Conservation (phyloP, 2,888 invertebrate species). For the Pammene aurita region DNA sequence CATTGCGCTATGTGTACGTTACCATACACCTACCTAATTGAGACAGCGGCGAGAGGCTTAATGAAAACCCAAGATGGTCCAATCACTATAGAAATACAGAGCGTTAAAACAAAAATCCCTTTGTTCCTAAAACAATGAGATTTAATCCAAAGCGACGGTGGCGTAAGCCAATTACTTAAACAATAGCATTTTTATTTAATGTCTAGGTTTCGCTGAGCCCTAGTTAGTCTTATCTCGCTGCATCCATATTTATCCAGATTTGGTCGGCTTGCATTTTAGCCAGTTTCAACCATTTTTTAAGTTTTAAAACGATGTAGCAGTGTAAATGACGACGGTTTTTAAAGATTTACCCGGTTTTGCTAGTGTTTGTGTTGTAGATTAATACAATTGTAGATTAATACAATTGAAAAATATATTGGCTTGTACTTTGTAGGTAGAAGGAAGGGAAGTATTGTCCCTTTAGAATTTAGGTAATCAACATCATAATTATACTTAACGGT, state of each 20-base stretch:
- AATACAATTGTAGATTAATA: no score
- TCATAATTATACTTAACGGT: no score
- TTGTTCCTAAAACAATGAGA: slow-evolving; percentile 24
- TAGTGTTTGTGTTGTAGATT: slow-evolving; percentile 13
- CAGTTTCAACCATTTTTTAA: slow-evolving; percentile 18
- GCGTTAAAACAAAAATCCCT: slow-evolving; percentile 10
- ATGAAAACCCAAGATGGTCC: slow-evolving; percentile 21
- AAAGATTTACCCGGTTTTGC: slow-evolving; percentile 16
- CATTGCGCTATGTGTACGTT: neutral
- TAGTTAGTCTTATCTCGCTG: slow-evolving; percentile 22
- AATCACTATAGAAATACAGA: slow-evolving; percentile 2
- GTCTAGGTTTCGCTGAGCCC: slow-evolving; percentile 19
- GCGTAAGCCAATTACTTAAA: slow-evolving; percentile 31
- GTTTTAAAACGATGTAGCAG: slow-evolving; percentile 9
- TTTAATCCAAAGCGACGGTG: slow-evolving; percentile 10
- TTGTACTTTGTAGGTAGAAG: no score
- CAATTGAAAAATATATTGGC: no score
- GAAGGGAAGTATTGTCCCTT: no score
- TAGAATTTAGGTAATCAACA: no score
- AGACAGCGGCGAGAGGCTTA: neutral
- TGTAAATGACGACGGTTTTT: slow-evolving; percentile 30
- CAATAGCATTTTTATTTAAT: slow-evolving; percentile 35
- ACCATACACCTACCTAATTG: neutral
- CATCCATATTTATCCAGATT: slow-evolving; percentile 33
- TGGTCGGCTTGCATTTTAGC: slow-evolving; percentile 23